Evolutionary conservation across 2,113 vertebrate species (phyloP), one percentile per base, ranked within the genome.

Genomic region (Lophura nycthemera): DNA sequence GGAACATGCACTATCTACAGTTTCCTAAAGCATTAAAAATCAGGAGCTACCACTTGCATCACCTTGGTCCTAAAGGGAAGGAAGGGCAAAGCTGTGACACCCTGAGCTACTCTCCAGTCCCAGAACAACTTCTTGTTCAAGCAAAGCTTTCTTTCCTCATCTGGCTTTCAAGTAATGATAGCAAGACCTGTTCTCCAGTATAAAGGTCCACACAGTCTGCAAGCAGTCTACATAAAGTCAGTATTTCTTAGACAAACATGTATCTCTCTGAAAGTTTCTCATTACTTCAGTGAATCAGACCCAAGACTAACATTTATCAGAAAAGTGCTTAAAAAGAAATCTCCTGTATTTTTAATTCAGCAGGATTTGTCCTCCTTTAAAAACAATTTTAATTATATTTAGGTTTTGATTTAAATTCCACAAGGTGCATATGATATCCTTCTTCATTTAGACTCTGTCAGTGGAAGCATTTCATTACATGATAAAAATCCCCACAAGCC

Each of bases 381-480:
- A 80, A 76, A 27, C 18, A 73, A 86, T 54, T 86, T 77, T 88
- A 77, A 88, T 93, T 90, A 70, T 2, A 2, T 60, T 92, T 80
- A 25, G 14, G 43, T 90, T 94, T 90, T 64, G n/a, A 79, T 75
- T 91, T 89, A 8, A 85, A 89, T 95, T 92, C 70, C 48, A 50
- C 45, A 75, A 90, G 75, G 95, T 88, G 71, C 70, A 65, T 79
- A 89, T 83, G 40, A 81, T 75, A 95, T 73, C 84, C 86, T 70
- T 92, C 67, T 78, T 83, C 83, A 95, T 95, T 94, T 91, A 70
- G 45, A 88, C 15, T 3, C n/a, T 92, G 92, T 77, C 94, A 94
- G 64, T 93, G 59, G 78, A 92, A 97, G 84, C 65, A 87, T 92
- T 94, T 95, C 91, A 93, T 94, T 95, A 93, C 45, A 72, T 13